Evolutionary conservation across 35 echinoderm and acorn worm species (phyloP).

Genomic region (Apostichopus japonicus): DNA sequence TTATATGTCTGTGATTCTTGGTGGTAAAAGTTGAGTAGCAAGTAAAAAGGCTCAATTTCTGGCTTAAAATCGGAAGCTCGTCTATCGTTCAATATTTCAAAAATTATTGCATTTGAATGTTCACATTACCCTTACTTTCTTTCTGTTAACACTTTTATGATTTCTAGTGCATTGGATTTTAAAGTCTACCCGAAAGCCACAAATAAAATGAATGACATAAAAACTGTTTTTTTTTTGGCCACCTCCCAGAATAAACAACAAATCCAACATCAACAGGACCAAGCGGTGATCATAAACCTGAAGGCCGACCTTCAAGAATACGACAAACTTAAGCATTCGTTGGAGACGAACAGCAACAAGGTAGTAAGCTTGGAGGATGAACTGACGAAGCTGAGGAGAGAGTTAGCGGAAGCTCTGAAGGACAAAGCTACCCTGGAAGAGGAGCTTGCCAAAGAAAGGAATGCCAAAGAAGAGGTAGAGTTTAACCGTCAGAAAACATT

Average conservation of each 20-base stretch:
- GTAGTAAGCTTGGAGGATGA: conserved; percentile 65
- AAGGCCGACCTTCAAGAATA: conserved; percentile 28
- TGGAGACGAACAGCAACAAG: conserved; percentile 54
- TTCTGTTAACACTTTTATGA: too few species aligned
- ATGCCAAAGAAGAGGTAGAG: conserved; percentile 42
- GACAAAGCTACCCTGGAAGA: conserved; percentile 35
- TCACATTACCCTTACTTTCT: too few species aligned
- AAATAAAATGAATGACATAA: too few species aligned
- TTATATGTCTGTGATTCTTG: too few species aligned
- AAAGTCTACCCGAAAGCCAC: too few species aligned
- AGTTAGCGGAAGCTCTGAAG: conserved; percentile 55
- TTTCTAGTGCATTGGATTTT: too few species aligned
- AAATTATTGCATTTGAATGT: not conserved
- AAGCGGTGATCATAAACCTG: conserved; percentile 32
- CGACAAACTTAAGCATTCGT: not conserved
- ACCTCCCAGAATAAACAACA: conserved; percentile 36
- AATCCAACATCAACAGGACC: not conserved
- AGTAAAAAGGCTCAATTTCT: too few species aligned
- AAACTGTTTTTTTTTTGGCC: not conserved
- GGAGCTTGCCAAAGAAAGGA: conserved; percentile 37
- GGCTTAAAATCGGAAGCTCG: too few species aligned
- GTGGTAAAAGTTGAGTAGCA: too few species aligned
- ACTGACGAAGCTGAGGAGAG: conserved; percentile 68
- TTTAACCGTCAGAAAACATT: not conserved
- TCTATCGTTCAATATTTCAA: not conserved